Evolutionary conservation across 2,888 invertebrate genomes (phyloP).

Genomic region (Sisyra nigra): DNA sequence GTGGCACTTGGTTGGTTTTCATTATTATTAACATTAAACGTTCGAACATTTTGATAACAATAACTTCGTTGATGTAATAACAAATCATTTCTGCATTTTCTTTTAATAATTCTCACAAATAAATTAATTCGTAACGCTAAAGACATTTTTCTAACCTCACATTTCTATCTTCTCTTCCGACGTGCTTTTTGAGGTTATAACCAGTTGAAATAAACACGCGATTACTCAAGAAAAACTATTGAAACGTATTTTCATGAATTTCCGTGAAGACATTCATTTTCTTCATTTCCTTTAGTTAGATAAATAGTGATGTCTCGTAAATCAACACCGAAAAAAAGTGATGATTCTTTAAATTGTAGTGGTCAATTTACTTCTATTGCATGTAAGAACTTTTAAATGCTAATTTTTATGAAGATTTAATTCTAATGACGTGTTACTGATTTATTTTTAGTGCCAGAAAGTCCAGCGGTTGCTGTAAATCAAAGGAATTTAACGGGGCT

Average conservation of each 20-base stretch:
- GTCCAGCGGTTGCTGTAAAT: slow-evolving; percentile 23
- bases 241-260: too few relatives aligned
- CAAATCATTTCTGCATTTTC: neutral
- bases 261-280: too few relatives aligned
- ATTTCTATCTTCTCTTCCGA: neutral
- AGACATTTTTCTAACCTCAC: neutral
- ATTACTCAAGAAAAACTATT: neutral
- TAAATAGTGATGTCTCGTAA: slow-evolving; percentile 1
- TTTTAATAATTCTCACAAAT: too few relatives aligned
- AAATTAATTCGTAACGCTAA: neutral
- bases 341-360: neutral
- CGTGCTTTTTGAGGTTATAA: neutral
- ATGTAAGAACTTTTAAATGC: neutral
- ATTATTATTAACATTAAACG: neutral
- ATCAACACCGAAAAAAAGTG: slow-evolving; percentile 3
- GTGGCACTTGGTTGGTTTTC: neutral
- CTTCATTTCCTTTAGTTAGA: too few relatives aligned
- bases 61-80: neutral
- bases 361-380: neutral
- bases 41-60: neutral
- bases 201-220: too few relatives aligned
- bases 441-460: slow-evolving; percentile 25
- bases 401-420: neutral
- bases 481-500: slow-evolving; percentile 37
- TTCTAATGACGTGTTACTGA: too few relatives aligned